Evolutionary conservation across 2,797 vertebrate species (phyloP).

Genomic region (Diplodus puntazzo): DNA sequence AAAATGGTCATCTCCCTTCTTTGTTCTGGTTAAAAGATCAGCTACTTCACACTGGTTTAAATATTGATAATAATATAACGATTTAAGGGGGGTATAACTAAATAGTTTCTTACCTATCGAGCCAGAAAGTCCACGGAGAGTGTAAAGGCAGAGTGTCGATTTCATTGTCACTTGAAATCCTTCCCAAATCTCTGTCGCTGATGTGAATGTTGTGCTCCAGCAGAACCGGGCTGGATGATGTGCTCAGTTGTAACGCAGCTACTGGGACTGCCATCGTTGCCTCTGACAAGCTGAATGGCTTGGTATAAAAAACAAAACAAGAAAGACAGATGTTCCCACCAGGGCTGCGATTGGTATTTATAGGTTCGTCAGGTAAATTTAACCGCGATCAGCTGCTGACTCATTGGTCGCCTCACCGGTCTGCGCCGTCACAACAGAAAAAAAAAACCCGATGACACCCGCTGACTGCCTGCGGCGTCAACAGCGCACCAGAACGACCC

Average conservation of each 20-base stretch:
- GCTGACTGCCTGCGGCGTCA: conserved; percentile 47
- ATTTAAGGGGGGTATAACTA: fast-evolving
- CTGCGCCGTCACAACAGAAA: conserved; percentile 76
- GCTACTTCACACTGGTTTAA: background rate
- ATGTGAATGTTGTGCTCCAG: conserved; percentile 83
- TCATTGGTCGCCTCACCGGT: conserved; percentile 77
- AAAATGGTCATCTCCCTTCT: conserved; percentile 30
- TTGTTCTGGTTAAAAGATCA: conserved; percentile 61
- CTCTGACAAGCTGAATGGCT: conserved; percentile 17
- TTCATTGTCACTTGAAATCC: conserved; percentile 71
- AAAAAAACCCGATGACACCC: conserved; percentile 64
- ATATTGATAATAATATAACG: background rate
- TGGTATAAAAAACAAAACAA: background rate
- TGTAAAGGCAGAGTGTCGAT: conserved; percentile 87
- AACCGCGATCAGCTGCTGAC: conserved; percentile 80
- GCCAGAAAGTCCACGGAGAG: conserved; percentile 96
- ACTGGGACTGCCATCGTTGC: conserved; percentile 83
- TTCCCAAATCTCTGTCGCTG: conserved; percentile 79
- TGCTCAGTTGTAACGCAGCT: conserved; percentile 80
- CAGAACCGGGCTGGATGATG: conserved; percentile 72
- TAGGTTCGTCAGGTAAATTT: conserved; percentile 56
- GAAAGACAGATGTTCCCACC: background rate
- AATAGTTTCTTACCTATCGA: conserved; percentile 89
- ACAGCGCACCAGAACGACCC: conserved; percentile 12
- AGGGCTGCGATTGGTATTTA: conserved; percentile 27